Base-by-base conservation (phyloP, 2,888 invertebrate species). In the Laspeyria flexula region DNA sequence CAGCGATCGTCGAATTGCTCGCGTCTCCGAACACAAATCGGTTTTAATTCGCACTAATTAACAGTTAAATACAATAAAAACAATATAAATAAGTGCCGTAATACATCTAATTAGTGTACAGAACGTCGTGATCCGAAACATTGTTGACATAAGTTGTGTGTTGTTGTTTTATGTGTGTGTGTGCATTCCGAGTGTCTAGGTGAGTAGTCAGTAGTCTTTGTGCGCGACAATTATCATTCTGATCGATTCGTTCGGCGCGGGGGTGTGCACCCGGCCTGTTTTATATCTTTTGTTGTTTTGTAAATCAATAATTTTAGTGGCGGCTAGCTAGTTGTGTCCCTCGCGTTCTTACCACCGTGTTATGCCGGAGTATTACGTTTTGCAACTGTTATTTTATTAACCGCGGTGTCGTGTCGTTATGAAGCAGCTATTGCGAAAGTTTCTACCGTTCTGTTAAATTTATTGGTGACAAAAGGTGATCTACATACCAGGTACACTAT, bases 281-380 rank as follows among this genome's bases (percentile, higher is more conserved):
- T 90, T 89, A 87, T 90, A 88, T 91, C 89, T 90, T 92, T 90
- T 90, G 90, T 91, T 91, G 89, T 91, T 90, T 90, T 90, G 88
- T 90, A 86, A 91, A 91, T 91, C 91, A 91, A 91, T 92, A 92
- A 87, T 89, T 89, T 90, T 89, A 89, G 89, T 88, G 85, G 84
- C 80, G 80, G 84, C 81, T 70, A 66, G 63, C 60, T 70, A 66
- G 63, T 59, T 40, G 65, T 68, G 65, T 65, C 69, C 70, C 59
- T 62, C 41, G 62, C 67, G 68, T 60, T 61, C 62, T 60, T 55
- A 61, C 55, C 62, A 64, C 75, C 53, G 69, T 66, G 70, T 59
- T 48, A 48, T 53, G 46, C 52, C 52, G 62, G 55, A 51, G 50
- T 59, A 53, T 58, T 58, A 54, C 62, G 61, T 65, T 60, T 49